Conservation (phyloP, 1,140 invertebrate species). For the Drosophila ogumai region DNA sequence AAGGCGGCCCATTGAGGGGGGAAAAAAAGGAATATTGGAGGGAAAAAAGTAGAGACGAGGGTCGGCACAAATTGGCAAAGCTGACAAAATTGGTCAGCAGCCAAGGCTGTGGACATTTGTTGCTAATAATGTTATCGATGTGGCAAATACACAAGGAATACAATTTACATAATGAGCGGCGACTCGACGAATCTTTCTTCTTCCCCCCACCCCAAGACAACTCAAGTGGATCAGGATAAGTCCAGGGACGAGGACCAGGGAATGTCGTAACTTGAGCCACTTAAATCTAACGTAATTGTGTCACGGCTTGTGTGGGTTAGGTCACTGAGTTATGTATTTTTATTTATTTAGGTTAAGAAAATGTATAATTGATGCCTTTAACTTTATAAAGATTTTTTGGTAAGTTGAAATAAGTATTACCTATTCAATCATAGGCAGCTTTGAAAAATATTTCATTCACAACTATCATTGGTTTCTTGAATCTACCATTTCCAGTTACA, state of each 20-base stretch:
- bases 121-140: constrained; percentile 80
- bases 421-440: not conserved
- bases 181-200: not conserved
- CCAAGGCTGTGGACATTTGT: constrained; percentile 58
- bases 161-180: constrained; percentile 52
- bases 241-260: not conserved
- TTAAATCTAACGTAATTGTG: constrained; percentile 17
- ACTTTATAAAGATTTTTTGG: not conserved
- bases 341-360: not conserved
- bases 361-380: too few relatives aligned
- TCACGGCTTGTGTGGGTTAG: not conserved
- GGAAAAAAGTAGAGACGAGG: constrained; percentile 57
- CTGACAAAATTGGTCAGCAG: constrained; percentile 65
- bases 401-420: too few relatives aligned
- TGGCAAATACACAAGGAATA: constrained; percentile 58
- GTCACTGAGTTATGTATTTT: not conserved
- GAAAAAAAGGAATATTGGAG: constrained; percentile 12
- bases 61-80: constrained; percentile 69
- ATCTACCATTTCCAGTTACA: not conserved
- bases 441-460: not conserved
- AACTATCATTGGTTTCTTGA: not conserved
- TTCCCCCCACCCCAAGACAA: not conserved
- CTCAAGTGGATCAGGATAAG: constrained; percentile 35
- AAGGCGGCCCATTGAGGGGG: constrained; percentile 51
- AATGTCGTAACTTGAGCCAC: constrained; percentile 13